phyloP scores from a whole-genome alignment of 2,113 vertebrate species.

The Dasyprocta punctata region DNA sequence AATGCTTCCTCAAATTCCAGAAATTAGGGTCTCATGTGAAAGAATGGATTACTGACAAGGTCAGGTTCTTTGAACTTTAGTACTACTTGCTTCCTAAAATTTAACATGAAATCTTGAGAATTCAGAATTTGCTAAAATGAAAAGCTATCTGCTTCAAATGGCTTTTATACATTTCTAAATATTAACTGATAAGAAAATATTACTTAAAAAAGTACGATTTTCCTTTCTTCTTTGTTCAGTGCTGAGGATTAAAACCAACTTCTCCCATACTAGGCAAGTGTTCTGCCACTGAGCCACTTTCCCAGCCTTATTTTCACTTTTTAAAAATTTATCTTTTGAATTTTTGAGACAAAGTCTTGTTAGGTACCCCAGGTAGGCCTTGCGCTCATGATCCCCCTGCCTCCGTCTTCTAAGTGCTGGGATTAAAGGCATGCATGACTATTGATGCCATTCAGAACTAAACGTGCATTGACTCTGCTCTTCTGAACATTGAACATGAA shows the following conservation, averaged over 20 bases:
- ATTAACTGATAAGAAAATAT: not conserved
- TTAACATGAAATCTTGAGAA: not conserved
- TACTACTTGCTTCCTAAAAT: not conserved
- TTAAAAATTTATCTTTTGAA: not conserved
- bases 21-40: not conserved
- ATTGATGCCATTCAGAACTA: not conserved
- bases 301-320: not conserved
- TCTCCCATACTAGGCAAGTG: not conserved
- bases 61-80: not conserved
- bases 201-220: not conserved
- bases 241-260: not conserved
- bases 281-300: not conserved
- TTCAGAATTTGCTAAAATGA: not conserved
- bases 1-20: not conserved
- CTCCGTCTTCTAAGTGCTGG: not conserved
- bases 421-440: not conserved
- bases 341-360: not conserved
- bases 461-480: not conserved
- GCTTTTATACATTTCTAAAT: not conserved
- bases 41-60: not conserved
- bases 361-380: not conserved
- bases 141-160: not conserved
- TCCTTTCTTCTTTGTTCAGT: not conserved
- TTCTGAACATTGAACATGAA: not conserved
- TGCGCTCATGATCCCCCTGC: not conserved